Base-by-base conservation (phyloP, 2,113 vertebrate species). In the Paramormyrops kingsleyae region DNA sequence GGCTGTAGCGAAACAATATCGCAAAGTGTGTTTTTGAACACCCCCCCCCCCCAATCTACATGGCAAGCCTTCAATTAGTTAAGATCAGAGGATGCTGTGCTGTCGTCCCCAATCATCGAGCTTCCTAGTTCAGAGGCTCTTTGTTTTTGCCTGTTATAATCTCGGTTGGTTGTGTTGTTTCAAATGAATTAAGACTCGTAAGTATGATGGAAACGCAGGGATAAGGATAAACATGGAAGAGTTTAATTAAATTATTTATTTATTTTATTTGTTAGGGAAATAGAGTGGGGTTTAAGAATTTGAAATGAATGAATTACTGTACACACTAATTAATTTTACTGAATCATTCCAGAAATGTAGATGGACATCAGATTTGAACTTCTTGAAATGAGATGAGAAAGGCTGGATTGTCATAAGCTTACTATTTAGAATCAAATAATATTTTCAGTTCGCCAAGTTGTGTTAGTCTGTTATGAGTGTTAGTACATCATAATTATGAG, bases 41-140 rank as follows among this genome's bases (percentile, higher is more conserved):
- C 93, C 94, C 94, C 93, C 94, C 94, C 92, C 95, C 94, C 94
- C 93, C 94, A 92, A 95, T 96, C 95, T 95, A 94, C 90, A 92
- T 93, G 94, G 96, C 95, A 97, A 97, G 97, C 95, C 95, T 94
- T 97, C 97, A 97, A 97, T 98, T 97, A 97, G 92, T 88, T 92
- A 91, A 96, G 95, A 97, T 97, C 96, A 97, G 95, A 97, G 93
- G 95, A 92, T 88, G 87, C 2, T 0, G 87, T 87, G 89, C 92
- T 90, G 93, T 88, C 80, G 90, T 92, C 93, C 88, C 87, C 87
- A 59, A 42, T 90, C 91, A 90, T 91, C 3, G 15, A 52, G 89
- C 90, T 90, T 91, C 44, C 93, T 90, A 44, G 92, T 92, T 92
- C 91, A 59, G 89, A 62, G 87, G 21, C 0, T 85, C 91, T 94